These are phyloP conservation scores for Thecophora atra DNA, from an alignment of 2,888 invertebrate genomes.

Conservation along the genomic window DNA sequence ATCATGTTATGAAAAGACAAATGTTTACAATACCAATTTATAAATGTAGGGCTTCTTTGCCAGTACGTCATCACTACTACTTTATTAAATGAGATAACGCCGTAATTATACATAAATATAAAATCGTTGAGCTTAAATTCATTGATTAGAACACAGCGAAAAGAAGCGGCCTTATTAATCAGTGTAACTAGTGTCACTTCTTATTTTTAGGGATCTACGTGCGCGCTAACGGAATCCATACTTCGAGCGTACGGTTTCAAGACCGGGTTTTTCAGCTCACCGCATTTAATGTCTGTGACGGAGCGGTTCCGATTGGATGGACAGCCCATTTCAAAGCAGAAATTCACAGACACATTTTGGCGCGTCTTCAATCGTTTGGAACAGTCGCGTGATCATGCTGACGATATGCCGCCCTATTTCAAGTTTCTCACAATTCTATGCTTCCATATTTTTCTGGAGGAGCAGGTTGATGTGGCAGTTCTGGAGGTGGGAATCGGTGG, in stretches of 20 bases:
- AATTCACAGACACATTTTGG: slow-evolving; percentile 86
- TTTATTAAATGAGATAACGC: no score
- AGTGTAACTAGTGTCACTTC: not conserved
- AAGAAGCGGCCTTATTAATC: no score
- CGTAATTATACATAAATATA: no score
- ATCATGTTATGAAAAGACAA: no score
- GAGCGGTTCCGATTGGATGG: slow-evolving; percentile 94
- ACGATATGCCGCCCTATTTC: slow-evolving; percentile 93
- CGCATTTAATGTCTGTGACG: slow-evolving; percentile 90
- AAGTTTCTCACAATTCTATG: slow-evolving; percentile 93
- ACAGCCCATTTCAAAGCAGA: slow-evolving; percentile 74
- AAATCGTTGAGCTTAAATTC: no score
- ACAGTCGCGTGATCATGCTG: slow-evolving; percentile 68
- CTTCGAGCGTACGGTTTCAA: slow-evolving; percentile 82
- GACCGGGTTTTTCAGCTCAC: slow-evolving; percentile 96
- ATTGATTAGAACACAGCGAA: no score
- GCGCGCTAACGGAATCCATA: slow-evolving; percentile 91
- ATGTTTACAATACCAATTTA: no score
- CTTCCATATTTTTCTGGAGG: slow-evolving; percentile 84
- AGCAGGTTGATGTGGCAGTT: slow-evolving; percentile 90
- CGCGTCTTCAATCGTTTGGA: slow-evolving; percentile 75
- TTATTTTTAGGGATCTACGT: slow-evolving; percentile 80
- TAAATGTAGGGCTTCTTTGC: no score
- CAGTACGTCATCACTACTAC: no score
- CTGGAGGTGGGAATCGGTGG: slow-evolving; percentile 99